Base-by-base conservation (phyloP, 2,888 invertebrate genomes). In the Aproaerema taeniolella region DNA sequence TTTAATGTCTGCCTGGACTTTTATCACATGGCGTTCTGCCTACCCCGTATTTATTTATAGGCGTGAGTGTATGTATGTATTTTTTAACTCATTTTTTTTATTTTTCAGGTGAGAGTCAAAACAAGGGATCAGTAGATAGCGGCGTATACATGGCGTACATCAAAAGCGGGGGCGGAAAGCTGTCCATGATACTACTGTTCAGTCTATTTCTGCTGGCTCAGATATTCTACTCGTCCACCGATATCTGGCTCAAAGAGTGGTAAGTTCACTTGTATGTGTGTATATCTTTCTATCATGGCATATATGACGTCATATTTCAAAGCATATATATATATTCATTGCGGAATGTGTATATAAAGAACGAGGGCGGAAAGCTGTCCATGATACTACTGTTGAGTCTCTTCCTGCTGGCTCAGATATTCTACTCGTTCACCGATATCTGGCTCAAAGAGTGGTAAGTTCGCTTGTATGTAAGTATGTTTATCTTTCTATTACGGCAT, bases 181-280 rank as follows among this genome's bases (percentile, higher is more conserved):
- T 80, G 31, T 81, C 86, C 0, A 80, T 91, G 63, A 38, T 82
- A 0, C 16, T 89, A 0, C 65, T 91, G 6, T 66, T 88, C 2
- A 20, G 85, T 0, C 62, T 89, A 15, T 90, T 90, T 54, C 31
- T 89, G 1, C 37, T 82, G 9, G 88, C 90, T 1, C 91, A 91
- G 50, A 45, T 88, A 2, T 80, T 89, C 46, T 90, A 90, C 39
- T 90, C 91, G 0, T 87, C 89, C 0, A 88, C 90, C 0, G 91
- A 92, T 50, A 82, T 88, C 14, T 91, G 91, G 87, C 80, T 91
- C 0, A 89, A 90, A 28, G 85, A 87, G 39, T 91, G 87, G 87
- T 86, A 7, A 67, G 78, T 53, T 8, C 2, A 11, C n/a, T 29
- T n/a, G n/a, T n/a, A n/a, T n/a, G n/a, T 3, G n/a, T 12, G 25